A percentile compares a stretch with the other conserved stretches of the same genome.
These are phyloP conservation scores for Drosophila suboccidentalis DNA, from an alignment of 2,888 invertebrate species.

Conservation along the genomic window DNA sequence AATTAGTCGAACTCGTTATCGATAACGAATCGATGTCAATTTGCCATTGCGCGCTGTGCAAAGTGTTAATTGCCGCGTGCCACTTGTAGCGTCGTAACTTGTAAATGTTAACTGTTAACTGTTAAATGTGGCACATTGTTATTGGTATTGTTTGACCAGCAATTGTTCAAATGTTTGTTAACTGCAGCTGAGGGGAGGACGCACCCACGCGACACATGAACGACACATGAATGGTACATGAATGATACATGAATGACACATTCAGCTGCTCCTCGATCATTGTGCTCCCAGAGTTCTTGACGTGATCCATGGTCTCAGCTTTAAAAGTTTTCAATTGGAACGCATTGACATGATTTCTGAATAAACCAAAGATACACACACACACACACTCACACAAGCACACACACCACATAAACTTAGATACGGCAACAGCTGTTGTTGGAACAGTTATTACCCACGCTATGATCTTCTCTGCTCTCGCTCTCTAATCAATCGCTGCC, in stretches of 20 bases:
- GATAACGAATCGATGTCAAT: conserved; percentile 53
- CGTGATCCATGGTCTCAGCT: conserved; percentile 3
- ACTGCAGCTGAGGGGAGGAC: neutral
- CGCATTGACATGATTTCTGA: conserved; percentile 69
- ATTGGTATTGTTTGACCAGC: neutral
- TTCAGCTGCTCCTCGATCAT: conserved; percentile 10
- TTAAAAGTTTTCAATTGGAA: conserved; percentile 62
- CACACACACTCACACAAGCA: neutral
- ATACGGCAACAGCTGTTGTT: conserved; percentile 23
- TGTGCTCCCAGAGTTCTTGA: conserved; percentile 21
- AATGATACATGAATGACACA: conserved; percentile 4
- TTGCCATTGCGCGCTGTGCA: conserved; percentile 25
- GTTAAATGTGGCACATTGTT: conserved; percentile 28
- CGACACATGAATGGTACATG: conserved; percentile 3
- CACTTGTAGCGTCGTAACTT: conserved; percentile 32
- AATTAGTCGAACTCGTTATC: conserved; percentile 46
- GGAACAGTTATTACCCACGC: conserved; percentile 29
- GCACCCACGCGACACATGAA: conserved; percentile 27
- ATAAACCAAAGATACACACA: conserved; percentile 1
- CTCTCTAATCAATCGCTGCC: conserved; percentile 46
- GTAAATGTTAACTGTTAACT: conserved; percentile 19
- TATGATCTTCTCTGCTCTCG: conserved; percentile 43
- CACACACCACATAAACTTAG: neutral
- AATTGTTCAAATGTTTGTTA: neutral
- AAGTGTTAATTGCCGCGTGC: conserved; percentile 38